Conservation (phyloP, 1,140 invertebrate genomes). For the Drosophila tani region DNA sequence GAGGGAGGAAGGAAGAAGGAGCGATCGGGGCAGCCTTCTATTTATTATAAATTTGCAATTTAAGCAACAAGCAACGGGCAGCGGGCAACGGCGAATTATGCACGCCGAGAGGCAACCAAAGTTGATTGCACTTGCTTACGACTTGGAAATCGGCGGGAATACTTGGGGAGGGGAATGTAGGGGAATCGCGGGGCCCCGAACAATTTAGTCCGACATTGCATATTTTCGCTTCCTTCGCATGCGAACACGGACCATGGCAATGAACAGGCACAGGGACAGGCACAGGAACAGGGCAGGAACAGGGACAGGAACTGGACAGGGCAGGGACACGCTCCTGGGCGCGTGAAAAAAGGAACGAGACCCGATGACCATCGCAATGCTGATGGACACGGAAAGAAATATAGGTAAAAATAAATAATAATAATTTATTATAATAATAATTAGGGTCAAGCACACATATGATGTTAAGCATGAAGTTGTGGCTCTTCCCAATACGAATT, state of each 20-base stretch:
- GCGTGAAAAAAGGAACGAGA: constrained; percentile 55
- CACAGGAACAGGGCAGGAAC: not conserved
- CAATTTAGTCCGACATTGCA: constrained; percentile 62
- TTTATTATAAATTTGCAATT: constrained; percentile 74
- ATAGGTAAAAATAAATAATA: not conserved
- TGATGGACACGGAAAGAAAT: constrained; percentile 22
- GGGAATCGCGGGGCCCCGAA: constrained; percentile 13
- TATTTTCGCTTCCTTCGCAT: constrained; percentile 48
- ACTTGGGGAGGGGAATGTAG: constrained; percentile 1
- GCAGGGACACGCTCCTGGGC: constrained; percentile 61
- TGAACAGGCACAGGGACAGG: constrained; percentile 12
- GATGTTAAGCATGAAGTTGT: too few relatives aligned
- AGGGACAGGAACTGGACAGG: constrained; percentile 17
- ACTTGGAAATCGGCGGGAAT: constrained; percentile 16
- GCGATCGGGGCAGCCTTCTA: constrained; percentile 42
- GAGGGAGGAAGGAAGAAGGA: constrained; percentile 27
- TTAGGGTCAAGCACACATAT: not conserved
- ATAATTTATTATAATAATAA: not conserved
- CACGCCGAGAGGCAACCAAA: constrained; percentile 64
- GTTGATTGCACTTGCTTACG: constrained; percentile 64
- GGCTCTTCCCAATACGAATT: too few relatives aligned
- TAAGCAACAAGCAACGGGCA: constrained; percentile 44
- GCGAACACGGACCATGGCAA: constrained; percentile 41
- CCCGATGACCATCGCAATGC: constrained; percentile 48
- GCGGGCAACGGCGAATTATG: constrained; percentile 57